Percentiles rank a stretch among this genome's conserved stretches.
Evolutionary conservation across 2,113 vertebrate species (phyloP).

Genomic region (Cardinalis cardinalis): DNA sequence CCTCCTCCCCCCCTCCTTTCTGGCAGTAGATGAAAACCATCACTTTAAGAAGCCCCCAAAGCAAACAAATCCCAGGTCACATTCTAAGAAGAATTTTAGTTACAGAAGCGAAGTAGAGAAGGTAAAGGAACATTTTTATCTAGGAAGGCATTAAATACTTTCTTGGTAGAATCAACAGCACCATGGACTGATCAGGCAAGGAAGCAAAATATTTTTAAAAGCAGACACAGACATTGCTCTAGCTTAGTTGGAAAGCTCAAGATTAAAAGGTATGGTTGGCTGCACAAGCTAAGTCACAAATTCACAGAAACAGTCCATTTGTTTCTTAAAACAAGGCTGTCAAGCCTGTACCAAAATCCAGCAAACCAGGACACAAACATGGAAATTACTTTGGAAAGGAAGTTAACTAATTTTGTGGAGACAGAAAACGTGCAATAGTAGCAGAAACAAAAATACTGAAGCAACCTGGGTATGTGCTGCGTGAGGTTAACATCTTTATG

Average conservation of each 20-base stretch:
- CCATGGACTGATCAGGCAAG: not conserved
- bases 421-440: not conserved
- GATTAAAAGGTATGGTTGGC: not conserved
- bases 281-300: not conserved
- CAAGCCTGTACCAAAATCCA: not conserved
- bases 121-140: not conserved
- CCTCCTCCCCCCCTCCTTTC: accelerated
- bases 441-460: not conserved
- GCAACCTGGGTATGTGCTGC: not conserved
- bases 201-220: not conserved
- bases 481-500: not conserved
- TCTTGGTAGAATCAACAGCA: not conserved
- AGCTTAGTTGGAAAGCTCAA: not conserved
- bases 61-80: not conserved
- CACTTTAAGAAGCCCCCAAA: not conserved
- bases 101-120: not conserved
- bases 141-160: not conserved
- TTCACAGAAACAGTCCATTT: not conserved
- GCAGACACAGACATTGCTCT: not conserved
- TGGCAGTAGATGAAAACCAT: not conserved
- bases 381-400: not conserved
- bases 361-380: not conserved
- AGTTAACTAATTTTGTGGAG: not conserved
- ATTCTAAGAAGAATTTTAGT: not conserved
- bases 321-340: not conserved